A percentile compares a stretch with the other conserved stretches of the same genome.
Evolutionary conservation across 2,113 vertebrate genomes (phyloP).

Genomic region (Columba janthina): DNA sequence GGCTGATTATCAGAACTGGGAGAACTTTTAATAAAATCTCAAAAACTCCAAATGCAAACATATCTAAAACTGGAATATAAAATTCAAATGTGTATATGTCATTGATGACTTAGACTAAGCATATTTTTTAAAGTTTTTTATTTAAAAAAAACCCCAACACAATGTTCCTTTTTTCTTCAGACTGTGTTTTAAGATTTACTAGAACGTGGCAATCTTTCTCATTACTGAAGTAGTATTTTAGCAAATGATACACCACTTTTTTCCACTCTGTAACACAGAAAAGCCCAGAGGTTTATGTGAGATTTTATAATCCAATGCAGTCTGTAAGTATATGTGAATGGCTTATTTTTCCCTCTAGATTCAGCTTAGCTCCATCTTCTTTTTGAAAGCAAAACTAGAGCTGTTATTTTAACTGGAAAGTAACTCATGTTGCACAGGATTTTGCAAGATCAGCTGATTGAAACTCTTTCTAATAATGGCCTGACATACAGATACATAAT

Average conservation of each 20-base stretch:
- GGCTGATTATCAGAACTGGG: background rate
- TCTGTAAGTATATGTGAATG: background rate
- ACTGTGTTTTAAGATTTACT: background rate
- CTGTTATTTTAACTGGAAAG: background rate
- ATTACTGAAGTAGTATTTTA: background rate
- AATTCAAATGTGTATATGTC: background rate
- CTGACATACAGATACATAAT: background rate
- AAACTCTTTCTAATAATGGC: background rate
- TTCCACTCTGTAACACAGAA: background rate
- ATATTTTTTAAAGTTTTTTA: background rate
- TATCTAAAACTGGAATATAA: background rate
- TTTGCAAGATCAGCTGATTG: background rate
- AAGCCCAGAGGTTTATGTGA: background rate
- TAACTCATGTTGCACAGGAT: background rate
- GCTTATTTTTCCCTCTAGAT: background rate
- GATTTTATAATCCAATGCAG: background rate
- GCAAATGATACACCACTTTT: background rate
- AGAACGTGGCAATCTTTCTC: background rate
- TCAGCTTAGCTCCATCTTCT: background rate
- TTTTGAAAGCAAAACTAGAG: background rate
- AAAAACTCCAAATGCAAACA: background rate
- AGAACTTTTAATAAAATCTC: background rate
- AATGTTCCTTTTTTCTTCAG: background rate
- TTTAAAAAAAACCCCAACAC: background rate
- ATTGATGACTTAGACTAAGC: background rate